These are phyloP conservation scores for Drosophila novamexicana DNA, from an alignment of 1,140 invertebrate species.

Conservation along the genomic window DNA sequence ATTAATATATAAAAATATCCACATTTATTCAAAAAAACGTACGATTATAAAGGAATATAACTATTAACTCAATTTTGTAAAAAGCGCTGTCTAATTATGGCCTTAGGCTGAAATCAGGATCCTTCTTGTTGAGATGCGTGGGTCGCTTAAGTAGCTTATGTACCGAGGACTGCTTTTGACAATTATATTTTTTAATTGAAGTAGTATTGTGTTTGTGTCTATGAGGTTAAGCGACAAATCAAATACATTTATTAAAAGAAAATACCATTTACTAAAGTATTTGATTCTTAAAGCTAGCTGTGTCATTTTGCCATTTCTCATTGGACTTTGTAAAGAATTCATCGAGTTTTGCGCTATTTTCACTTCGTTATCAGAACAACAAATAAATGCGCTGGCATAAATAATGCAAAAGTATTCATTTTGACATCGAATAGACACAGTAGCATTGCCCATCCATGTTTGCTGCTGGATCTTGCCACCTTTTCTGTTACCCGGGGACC, in stretches of 20 bases:
- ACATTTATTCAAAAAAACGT: too few relatives aligned
- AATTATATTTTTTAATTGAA: too few relatives aligned
- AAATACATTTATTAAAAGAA: background rate
- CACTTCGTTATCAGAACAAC: constrained; percentile 60
- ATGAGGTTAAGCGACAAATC: too few relatives aligned
- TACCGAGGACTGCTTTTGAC: too few relatives aligned
- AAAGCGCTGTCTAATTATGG: too few relatives aligned
- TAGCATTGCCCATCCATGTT: constrained; percentile 65
- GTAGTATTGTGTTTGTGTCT: background rate
- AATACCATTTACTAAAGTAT: background rate
- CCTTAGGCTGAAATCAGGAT: too few relatives aligned
- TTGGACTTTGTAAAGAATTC: constrained; percentile 19
- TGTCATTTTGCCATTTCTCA: constrained; percentile 18
- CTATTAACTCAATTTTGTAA: too few relatives aligned
- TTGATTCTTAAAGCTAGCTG: background rate
- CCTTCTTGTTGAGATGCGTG: too few relatives aligned
- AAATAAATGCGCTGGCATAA: constrained; percentile 75
- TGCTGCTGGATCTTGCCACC: constrained; percentile 22
- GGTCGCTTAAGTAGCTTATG: too few relatives aligned
- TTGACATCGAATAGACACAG: constrained; percentile 82
- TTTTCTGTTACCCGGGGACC: constrained; percentile 9
- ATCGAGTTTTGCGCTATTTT: constrained; percentile 28
- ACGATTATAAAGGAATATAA: too few relatives aligned
- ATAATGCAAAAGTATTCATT: constrained; percentile 82
- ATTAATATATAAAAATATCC: too few relatives aligned